Conservation (phyloP, 2,797 vertebrate species). For the Anabas testudineus region DNA sequence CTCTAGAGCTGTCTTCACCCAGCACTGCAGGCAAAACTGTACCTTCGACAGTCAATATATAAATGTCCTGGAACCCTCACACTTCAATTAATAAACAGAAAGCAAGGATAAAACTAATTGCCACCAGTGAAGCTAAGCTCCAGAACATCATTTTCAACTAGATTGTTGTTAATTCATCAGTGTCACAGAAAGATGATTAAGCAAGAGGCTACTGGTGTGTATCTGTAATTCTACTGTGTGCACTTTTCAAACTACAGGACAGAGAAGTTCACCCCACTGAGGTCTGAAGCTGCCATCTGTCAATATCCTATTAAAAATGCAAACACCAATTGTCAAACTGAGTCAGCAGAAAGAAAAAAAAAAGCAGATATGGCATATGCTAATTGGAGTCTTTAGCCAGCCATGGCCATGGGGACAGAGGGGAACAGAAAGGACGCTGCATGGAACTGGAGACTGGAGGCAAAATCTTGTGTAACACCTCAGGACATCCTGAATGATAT, state of each 20-base stretch:
- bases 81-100: slow-evolving; percentile 56
- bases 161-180: slow-evolving; percentile 64
- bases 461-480: neutral
- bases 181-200: slow-evolving; percentile 71
- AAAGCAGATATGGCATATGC: slow-evolving; percentile 39
- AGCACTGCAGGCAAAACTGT: slow-evolving; percentile 20
- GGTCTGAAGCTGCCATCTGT: slow-evolving; percentile 62
- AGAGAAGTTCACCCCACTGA: slow-evolving; percentile 40
- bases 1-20: slow-evolving; percentile 28
- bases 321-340: slow-evolving; percentile 52
- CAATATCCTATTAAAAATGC: slow-evolving; percentile 70
- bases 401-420: slow-evolving; percentile 27
- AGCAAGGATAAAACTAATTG: slow-evolving; percentile 60
- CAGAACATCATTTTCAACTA: slow-evolving; percentile 59
- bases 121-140: slow-evolving; percentile 59
- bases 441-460: slow-evolving; percentile 2
- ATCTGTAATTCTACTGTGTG: slow-evolving; percentile 44
- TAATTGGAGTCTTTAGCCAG: slow-evolving; percentile 46
- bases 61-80: slow-evolving; percentile 36
- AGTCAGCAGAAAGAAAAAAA: slow-evolving; percentile 65
- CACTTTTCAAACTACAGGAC: slow-evolving; percentile 39
- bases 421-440: neutral
- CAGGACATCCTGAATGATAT: neutral
- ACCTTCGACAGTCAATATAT: slow-evolving; percentile 23
- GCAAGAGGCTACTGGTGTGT: slow-evolving; percentile 38